Base-by-base conservation (phyloP, 2,888 invertebrate species). In the Thyatira batis region DNA sequence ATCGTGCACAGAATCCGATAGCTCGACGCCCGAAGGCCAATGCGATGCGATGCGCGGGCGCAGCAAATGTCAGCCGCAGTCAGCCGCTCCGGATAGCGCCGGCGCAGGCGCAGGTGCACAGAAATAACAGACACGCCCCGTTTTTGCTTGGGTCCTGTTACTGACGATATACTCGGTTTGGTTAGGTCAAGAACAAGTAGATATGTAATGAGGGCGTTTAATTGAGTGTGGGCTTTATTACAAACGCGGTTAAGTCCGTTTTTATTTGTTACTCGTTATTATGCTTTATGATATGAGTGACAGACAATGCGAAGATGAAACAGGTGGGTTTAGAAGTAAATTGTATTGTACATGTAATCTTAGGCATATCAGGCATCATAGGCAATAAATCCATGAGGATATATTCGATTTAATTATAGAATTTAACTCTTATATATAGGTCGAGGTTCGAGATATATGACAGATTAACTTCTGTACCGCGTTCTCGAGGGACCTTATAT, bases 31-130 rank as follows among this genome's bases (percentile, higher is more conserved):
- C 64, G 64, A 39, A 39, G 39, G 39, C 39, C 39, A 17, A 39
- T 39, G 39, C 39, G 39, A 39, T 39, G 39, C 39, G 65, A 25
- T 63, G 62, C 62, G 65, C 64, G 55, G 61, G 71, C 67, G 69
- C 69, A 52, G 58, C 53, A 71, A 76, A 75, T 74, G 73, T 69
- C 76, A 74, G 63, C 33, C n/a, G n/a, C n/a, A n/a, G n/a, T n/a
- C n/a, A n/a, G 44, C 30, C 39, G 51, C 57, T 61, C 39, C 39
- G 39, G 39, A 39, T 39, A 58, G 58, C 57, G 52, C 28, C 28
- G 11, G 43, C 30, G 48, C 50, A 3, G 43, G 11, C 27, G 28
- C 73, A 73, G 72, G 72, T 73, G 72, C 69, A 68, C 60, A 65
- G 61, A 67, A 70, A 70, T 70, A 73, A 67, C 71, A 71, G 68